Conservation (phyloP, 2,888 invertebrate genomes). For the Nipponacmea schrenckii region DNA sequence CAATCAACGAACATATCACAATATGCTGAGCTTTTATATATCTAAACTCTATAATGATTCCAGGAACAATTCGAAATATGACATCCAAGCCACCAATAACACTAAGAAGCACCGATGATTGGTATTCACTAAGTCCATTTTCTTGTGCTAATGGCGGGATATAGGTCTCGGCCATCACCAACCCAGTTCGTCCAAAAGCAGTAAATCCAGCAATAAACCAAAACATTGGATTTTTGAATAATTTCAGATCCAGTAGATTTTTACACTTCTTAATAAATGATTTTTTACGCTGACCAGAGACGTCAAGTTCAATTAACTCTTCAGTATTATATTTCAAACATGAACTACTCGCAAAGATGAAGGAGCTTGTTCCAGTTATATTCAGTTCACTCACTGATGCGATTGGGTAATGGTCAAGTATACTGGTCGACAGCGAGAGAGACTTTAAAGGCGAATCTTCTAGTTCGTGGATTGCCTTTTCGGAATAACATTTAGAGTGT, state of each 20-base stretch:
- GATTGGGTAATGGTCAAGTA: too few relatives aligned
- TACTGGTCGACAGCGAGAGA: too few relatives aligned
- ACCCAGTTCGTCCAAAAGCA: conserved; percentile 3
- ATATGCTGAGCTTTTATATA: conserved; percentile 17
- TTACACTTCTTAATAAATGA: not conserved
- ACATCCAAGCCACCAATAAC: conserved; percentile 15
- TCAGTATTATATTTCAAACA: too few relatives aligned
- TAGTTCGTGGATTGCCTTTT: too few relatives aligned
- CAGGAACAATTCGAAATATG: conserved; percentile 20
- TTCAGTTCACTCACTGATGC: too few relatives aligned
- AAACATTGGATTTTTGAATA: conserved; percentile 15
- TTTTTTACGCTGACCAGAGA: not conserved
- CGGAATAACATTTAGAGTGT: too few relatives aligned
- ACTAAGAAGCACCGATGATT: conserved; percentile 15
- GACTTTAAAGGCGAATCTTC: too few relatives aligned
- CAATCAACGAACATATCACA: not conserved
- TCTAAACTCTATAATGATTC: conserved; percentile 15
- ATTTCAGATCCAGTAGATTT: conserved; percentile 4
- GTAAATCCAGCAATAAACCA: conserved; percentile 8
- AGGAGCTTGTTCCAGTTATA: too few relatives aligned
- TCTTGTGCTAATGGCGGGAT: conserved; percentile 22
- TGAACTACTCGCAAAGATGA: too few relatives aligned
- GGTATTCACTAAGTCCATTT: conserved; percentile 15
- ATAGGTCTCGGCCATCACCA: conserved; percentile 10
- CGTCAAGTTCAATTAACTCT: not conserved